A percentile compares a stretch with the other conserved stretches of the same genome.
Conservation (phyloP, 2,888 invertebrate species). For the Cataglyphis cursor region DNA sequence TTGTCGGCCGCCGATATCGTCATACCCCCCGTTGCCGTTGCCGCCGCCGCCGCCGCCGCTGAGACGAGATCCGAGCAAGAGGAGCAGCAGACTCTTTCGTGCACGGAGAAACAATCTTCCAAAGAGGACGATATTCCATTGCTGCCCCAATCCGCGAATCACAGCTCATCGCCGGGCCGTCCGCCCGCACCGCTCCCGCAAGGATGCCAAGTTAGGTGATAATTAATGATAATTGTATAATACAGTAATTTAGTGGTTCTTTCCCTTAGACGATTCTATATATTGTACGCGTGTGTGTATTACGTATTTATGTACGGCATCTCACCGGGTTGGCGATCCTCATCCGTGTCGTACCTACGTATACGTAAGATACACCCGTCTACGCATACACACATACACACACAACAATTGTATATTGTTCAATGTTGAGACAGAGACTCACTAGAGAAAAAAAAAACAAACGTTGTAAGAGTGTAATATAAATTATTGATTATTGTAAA, state of each 20-base stretch:
- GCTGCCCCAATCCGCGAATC: conserved; percentile 62
- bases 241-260: conserved; percentile 80
- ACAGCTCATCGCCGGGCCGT: conserved; percentile 82
- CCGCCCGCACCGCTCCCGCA: conserved; percentile 90
- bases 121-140: conserved; percentile 71
- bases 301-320: conserved; percentile 37
- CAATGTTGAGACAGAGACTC: conserved; percentile 79
- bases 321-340: background rate
- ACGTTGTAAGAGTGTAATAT: conserved; percentile 82
- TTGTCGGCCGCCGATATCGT: conserved; percentile 6
- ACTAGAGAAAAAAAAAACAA: conserved; percentile 63
- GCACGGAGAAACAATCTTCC: conserved; percentile 68
- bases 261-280: conserved; percentile 75
- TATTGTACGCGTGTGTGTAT: conserved; percentile 59
- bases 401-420: conserved; percentile 76
- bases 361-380: conserved; percentile 53
- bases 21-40: conserved; percentile 9
- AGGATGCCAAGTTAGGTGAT: conserved; percentile 97
- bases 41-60: conserved; percentile 33
- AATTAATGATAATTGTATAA: conserved; percentile 89
- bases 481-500: conserved; percentile 84
- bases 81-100: conserved; percentile 58
- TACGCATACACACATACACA: conserved; percentile 65
- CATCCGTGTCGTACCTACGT: conserved; percentile 57
- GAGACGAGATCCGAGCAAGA: conserved; percentile 17